Evolutionary conservation across 2,113 vertebrate species (phyloP), one percentile per base, ranked within the genome.

Genomic region (Pomatostomus ruficeps): DNA sequence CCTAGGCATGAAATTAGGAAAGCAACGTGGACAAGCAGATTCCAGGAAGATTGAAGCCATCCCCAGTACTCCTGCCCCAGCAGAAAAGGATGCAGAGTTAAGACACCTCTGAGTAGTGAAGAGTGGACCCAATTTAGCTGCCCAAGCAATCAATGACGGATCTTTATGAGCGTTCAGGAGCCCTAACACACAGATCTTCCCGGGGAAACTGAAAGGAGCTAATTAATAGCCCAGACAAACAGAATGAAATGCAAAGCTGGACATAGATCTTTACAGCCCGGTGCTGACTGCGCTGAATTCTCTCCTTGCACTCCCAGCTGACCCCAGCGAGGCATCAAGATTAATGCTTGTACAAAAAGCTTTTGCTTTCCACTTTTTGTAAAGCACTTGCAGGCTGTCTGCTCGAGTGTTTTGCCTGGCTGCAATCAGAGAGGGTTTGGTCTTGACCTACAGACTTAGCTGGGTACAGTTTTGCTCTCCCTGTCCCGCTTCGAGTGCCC

Each of bases 201-300:
- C 51, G 40, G 46, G 59, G 68, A 85, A 73, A n/a, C 75, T 73
- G 92, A 88, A 92, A 83, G 68, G 26, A 92, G 67, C 72, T 92
- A 72, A 95, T 93, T 87, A 93, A 96, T 82, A 82, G 88, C 54
- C 83, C 79, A 77, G 79, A 86, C 45, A 80, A 90, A 91, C 58
- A 88, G 90, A 83, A 85, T 73, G 61, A 88, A 96, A 78, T 65
- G 77, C 85, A 93, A 90, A 94, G 88, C 62, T 8, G 10, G 85
- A 66, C 90, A 77, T 5, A 80, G 82, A 93, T 79, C 82, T 93
- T 88, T 58, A 79, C 42, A 85, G 85, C 54, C 62, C 0, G 0
- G 49, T 80, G 88, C 94, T 89, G 85, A 93, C 70, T 59, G 62
- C 1, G 90, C 90, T 79, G 74, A 76, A 91, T 82, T 57, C 92